These are phyloP conservation scores for Abramis brama DNA, from an alignment of 2,113 vertebrate species.

Conservation along the genomic window DNA sequence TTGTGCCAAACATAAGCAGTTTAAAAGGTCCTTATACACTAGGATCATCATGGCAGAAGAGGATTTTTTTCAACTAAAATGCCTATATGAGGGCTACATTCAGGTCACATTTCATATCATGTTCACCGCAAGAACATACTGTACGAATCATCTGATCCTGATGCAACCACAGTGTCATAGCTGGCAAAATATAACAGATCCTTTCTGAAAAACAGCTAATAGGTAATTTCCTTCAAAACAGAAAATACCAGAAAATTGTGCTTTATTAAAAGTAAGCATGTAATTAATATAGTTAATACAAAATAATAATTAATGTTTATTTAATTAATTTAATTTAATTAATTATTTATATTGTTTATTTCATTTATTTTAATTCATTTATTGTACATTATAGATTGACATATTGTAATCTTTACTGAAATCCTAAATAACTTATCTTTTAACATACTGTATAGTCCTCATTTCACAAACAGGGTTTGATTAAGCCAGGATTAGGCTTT, in stretches of 20 bases:
- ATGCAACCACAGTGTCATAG: background rate
- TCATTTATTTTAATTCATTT: too few species aligned
- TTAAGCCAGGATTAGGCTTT: too few species aligned
- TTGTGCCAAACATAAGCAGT: slow-evolving; percentile 50
- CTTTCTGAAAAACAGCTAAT: background rate
- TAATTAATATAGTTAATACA: background rate
- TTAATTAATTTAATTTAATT: background rate
- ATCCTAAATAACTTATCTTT: background rate
- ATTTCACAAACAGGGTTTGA: too few species aligned
- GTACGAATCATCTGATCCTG: background rate
- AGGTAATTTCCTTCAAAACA: background rate
- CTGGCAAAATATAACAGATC: background rate
- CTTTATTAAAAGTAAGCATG: background rate
- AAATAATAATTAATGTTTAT: too few species aligned
- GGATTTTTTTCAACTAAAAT: background rate
- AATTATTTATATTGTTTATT: background rate
- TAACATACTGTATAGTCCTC: too few species aligned
- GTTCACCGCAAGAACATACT: background rate
- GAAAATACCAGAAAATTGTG: background rate
- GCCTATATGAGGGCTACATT: background rate
- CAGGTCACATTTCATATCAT: background rate
- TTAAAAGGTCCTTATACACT: background rate
- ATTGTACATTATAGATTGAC: background rate
- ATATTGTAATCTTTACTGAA: background rate
- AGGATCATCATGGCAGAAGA: background rate